Evolutionary conservation across 1,140 invertebrate genomes (phyloP), one percentile per base, ranked within the genome.

Genomic region (Drosophila seguyi): DNA sequence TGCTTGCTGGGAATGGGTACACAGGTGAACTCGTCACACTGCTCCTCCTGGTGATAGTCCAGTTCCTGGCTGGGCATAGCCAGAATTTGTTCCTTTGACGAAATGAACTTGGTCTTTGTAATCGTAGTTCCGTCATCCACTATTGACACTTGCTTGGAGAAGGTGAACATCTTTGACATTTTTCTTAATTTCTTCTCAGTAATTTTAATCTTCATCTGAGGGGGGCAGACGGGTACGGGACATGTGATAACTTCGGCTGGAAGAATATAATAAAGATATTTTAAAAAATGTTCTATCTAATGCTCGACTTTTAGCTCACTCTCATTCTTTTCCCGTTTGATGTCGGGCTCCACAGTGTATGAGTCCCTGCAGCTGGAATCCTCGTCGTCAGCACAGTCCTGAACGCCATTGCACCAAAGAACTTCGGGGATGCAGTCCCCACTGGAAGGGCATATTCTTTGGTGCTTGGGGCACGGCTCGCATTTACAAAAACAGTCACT

Each of bases 381-480:
- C 93, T 98, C 97, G 93, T 98, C 97, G 92, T 97, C 96, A 4
- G 95, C 95, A 91, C 97, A 98, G 86, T 98, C 96, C 72, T 95
- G 94, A 1, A 97, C 93, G 0, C 97, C 97, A 91, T 98, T 95
- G 92, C 97, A 98, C 96, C 97, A 97, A 1, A 94, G 93, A 2
- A 94, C 93, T 61, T 95, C 93, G 2, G 95, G 93, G 8, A 98
- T 95, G 81, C 97, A 98, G 48, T 95, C 93, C 42, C 95, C 95
- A 81, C 95, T 96, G 0, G 96, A 96, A 0, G 95, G 95, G 83
- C 97, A 98, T 20, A 96, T 93, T 47, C 93, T 93, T 13, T 95
- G 95, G 18, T 94, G 94, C 13, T 83, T 74, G 8, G 94, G 94
- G 81, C 97, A 98, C 0, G 95, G 95, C 79, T 95, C 94, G 86